phyloP scores from a whole-genome alignment of 2,888 invertebrate species.

The Ischnus inquisitorius region DNA sequence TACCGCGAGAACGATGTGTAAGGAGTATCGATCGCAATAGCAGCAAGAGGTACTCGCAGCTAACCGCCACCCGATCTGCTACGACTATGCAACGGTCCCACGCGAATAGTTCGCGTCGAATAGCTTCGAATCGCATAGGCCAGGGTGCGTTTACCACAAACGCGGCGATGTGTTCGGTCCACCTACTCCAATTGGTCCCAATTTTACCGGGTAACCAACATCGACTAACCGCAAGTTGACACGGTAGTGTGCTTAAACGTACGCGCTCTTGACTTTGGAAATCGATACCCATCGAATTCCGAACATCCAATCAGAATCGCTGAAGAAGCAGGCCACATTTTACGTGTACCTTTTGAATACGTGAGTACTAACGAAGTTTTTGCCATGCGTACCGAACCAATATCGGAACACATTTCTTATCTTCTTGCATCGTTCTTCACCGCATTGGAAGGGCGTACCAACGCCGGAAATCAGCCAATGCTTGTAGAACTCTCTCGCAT shows the following conservation, averaged over 20 bases:
- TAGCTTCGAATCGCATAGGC: background rate
- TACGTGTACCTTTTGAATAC: too few species aligned
- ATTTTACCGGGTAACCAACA: background rate
- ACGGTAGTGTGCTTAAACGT: background rate
- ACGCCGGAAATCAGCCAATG: background rate
- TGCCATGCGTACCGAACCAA: background rate
- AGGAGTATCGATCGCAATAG: slow-evolving; percentile 69
- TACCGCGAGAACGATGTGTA: slow-evolving; percentile 70
- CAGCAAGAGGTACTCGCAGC: slow-evolving; percentile 15
- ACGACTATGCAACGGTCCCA: slow-evolving; percentile 9
- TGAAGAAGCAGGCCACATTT: background rate
- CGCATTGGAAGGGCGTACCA: background rate
- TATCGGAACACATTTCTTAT: background rate
- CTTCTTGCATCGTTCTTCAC: background rate
- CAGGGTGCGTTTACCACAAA: background rate
- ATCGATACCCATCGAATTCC: background rate
- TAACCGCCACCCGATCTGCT: background rate
- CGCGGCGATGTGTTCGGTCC: background rate
- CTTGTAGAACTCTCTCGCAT: background rate
- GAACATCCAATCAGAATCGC: background rate
- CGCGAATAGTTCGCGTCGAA: slow-evolving; percentile 12
- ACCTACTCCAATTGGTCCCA: background rate
- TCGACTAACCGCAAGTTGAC: background rate
- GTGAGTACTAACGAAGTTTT: background rate
- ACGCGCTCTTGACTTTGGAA: background rate